Percentiles rank a stretch among this genome's conserved stretches.
Evolutionary conservation across 2,113 vertebrate genomes (phyloP).

Genomic region (Vidua chalybeata): DNA sequence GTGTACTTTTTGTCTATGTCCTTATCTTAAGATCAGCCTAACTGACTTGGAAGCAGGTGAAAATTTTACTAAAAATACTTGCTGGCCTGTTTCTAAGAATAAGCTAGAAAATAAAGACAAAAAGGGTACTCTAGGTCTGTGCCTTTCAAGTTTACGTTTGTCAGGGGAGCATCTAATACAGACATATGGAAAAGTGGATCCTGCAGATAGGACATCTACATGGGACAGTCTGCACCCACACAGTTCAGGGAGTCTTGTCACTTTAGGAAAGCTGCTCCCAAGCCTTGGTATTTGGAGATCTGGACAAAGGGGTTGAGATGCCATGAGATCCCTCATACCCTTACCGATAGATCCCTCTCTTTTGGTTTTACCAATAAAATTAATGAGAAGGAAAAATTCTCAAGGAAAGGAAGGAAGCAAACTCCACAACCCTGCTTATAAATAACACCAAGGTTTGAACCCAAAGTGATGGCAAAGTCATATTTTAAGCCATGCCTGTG

Average conservation of each 20-base stretch:
- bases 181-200: neutral
- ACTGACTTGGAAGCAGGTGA: neutral
- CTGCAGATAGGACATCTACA: neutral
- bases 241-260: neutral
- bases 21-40: neutral
- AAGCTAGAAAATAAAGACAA: neutral
- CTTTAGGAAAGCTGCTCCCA: neutral
- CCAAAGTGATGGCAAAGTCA: neutral
- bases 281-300: neutral
- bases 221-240: neutral
- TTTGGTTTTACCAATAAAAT: neutral
- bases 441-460: neutral
- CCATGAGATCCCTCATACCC: neutral
- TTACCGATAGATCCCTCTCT: neutral
- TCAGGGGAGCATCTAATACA: neutral
- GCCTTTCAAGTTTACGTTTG: neutral
- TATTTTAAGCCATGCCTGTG: constrained; percentile 16
- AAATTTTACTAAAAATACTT: constrained; percentile 3
- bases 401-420: neutral
- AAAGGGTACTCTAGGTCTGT: neutral
- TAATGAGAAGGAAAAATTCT: neutral
- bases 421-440: neutral
- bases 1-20: neutral
- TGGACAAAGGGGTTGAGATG: neutral
- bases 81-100: constrained; percentile 5